Percentiles rank a stretch among this genome's conserved stretches.
phyloP scores from a whole-genome alignment of 2,797 vertebrate species.

The Enteromius fasciolatus region DNA sequence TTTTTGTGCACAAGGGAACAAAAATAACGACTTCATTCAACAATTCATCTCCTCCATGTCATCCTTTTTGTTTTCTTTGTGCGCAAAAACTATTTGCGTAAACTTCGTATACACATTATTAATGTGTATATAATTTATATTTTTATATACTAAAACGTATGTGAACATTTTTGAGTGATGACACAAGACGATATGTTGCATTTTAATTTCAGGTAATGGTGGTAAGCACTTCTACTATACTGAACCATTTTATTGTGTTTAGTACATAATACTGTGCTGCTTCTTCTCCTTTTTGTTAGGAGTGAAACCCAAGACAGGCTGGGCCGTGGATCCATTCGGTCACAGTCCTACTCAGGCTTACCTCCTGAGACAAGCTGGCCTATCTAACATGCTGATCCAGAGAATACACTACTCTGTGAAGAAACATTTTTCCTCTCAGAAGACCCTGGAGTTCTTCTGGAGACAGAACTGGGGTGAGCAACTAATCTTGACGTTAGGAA shows the following conservation, averaged over 20 bases:
- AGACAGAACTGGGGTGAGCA: conserved; percentile 91
- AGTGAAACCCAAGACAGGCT: conserved; percentile 85
- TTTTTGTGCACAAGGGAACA: too few relatives aligned
- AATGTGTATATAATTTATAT: too few relatives aligned
- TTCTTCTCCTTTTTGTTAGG: conserved; percentile 68
- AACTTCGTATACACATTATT: too few relatives aligned
- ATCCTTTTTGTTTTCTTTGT: too few relatives aligned
- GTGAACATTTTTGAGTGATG: too few relatives aligned
- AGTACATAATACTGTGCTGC: not conserved
- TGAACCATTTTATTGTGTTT: not conserved
- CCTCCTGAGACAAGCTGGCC: conserved; percentile 85
- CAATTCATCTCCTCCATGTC: too few relatives aligned
- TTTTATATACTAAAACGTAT: too few relatives aligned
- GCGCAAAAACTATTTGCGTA: too few relatives aligned
- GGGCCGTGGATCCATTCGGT: conserved; percentile 92
- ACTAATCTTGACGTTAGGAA: not conserved
- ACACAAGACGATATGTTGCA: not conserved
- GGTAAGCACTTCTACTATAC: not conserved
- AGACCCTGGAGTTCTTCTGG: conserved; percentile 90
- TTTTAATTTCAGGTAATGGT: not conserved
- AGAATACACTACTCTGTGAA: conserved; percentile 90
- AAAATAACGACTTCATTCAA: too few relatives aligned
- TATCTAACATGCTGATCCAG: conserved; percentile 89
- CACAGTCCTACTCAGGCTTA: conserved; percentile 91
- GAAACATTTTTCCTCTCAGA: conserved; percentile 85